Percentiles rank a stretch among this genome's conserved stretches.
phyloP scores from a whole-genome alignment of 2,113 vertebrate species.

The Nothobranchius furzeri region DNA sequence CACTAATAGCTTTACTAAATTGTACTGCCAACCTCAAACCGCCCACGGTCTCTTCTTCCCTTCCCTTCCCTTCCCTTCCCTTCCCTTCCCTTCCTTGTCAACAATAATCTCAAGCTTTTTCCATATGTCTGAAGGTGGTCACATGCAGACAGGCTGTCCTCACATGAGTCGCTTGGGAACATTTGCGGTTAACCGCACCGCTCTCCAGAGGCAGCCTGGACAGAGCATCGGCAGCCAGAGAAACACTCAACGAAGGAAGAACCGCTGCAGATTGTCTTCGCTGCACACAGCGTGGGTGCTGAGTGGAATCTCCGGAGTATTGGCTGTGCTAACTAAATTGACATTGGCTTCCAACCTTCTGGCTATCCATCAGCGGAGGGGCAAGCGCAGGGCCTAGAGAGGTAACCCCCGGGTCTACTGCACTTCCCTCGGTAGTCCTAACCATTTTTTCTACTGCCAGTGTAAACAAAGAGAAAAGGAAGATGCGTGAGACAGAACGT shows the following conservation, averaged over 20 bases:
- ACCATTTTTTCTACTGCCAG: conserved; percentile 30
- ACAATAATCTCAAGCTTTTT: conserved; percentile 56
- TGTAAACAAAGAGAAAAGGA: conserved; percentile 14
- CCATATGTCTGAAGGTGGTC: conserved; percentile 54
- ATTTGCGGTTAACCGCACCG: conserved; percentile 65
- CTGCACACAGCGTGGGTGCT: conserved; percentile 46
- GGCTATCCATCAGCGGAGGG: conserved; percentile 65
- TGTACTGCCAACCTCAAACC: conserved; percentile 37
- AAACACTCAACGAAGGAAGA: conserved; percentile 51
- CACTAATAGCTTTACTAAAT: conserved; percentile 53
- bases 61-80: conserved; percentile 14
- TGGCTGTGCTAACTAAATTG: conserved; percentile 73
- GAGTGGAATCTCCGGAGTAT: conserved; percentile 67
- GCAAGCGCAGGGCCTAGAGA: conserved; percentile 30
- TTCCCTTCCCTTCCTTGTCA: conserved; percentile 41
- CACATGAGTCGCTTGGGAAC: conserved; percentile 57
- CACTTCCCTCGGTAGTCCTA: conserved; percentile 34
- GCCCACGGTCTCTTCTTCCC: conserved; percentile 38
- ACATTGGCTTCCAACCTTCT: conserved; percentile 70
- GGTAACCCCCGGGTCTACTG: conserved; percentile 49
- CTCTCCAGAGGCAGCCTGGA: conserved; percentile 56
- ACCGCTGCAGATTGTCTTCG: conserved; percentile 45
- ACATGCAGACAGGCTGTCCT: conserved; percentile 64
- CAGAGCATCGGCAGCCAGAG: conserved; percentile 55
- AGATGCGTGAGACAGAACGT: conserved; percentile 18